These are phyloP conservation scores for Netelia melanura DNA, from an alignment of 2,888 invertebrate species.

Conservation along the genomic window DNA sequence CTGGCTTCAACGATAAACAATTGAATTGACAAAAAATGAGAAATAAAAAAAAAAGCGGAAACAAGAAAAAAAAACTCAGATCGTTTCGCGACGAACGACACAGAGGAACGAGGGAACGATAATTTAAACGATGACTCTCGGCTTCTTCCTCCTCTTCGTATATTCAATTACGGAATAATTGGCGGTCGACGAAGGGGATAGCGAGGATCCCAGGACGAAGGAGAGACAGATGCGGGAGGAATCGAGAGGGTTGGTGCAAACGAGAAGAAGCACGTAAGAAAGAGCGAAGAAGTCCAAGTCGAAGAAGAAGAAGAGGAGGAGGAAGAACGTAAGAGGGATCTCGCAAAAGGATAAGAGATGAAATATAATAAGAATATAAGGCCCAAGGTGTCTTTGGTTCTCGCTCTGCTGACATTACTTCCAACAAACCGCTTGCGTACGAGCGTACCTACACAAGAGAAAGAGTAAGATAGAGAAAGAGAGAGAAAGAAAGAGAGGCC, in stretches of 20 bases:
- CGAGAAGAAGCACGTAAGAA: slow-evolving; percentile 33
- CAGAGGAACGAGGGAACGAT: slow-evolving; percentile 77
- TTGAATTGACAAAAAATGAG: slow-evolving; percentile 8
- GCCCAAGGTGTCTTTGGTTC: slow-evolving; percentile 49
- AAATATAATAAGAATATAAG: slow-evolving; percentile 40
- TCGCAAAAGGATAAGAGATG: slow-evolving; percentile 57
- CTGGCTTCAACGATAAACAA: slow-evolving; percentile 59
- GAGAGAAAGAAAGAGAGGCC: slow-evolving; percentile 14
- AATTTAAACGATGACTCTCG: slow-evolving; percentile 84
- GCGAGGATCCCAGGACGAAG: slow-evolving; percentile 50
- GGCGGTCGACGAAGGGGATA: slow-evolving; percentile 74
- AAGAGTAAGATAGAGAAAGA: slow-evolving; percentile 15
- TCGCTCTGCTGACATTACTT: slow-evolving; percentile 54
- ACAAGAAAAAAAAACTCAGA: slow-evolving; percentile 29
- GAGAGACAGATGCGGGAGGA: slow-evolving; percentile 50
- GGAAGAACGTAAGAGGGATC: slow-evolving; percentile 40
- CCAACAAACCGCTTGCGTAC: slow-evolving; percentile 27
- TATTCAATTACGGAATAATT: slow-evolving; percentile 84
- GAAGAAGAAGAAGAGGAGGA: slow-evolving; percentile 33
- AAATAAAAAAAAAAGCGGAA: not conserved
- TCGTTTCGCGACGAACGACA: slow-evolving; percentile 36
- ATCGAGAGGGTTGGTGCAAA: slow-evolving; percentile 55
- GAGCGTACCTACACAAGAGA: slow-evolving; percentile 2
- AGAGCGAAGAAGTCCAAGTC: not conserved
- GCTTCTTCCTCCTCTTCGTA: slow-evolving; percentile 74